phyloP scores from a whole-genome alignment of 1,140 invertebrate species.

The Dufourea novaeangliae region DNA sequence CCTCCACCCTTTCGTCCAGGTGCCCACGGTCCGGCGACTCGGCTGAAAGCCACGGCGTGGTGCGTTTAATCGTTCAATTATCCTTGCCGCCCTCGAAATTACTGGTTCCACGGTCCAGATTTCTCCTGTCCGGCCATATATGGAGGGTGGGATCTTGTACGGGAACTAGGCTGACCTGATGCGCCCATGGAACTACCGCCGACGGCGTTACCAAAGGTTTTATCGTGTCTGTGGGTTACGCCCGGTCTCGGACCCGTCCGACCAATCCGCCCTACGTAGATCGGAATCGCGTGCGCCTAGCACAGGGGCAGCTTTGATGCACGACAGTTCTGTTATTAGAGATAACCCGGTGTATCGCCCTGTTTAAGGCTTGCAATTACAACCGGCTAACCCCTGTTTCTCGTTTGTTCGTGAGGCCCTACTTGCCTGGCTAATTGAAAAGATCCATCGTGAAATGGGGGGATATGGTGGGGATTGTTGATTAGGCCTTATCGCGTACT shows the following conservation, averaged over 20 bases:
- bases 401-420: conserved; percentile 49
- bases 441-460: conserved; percentile 42
- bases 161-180: neutral
- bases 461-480: conserved; percentile 30
- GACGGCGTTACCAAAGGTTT: conserved; percentile 24
- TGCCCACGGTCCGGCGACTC: neutral
- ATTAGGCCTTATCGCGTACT: conserved; percentile 12
- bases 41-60: conserved; percentile 30
- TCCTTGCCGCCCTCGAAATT: conserved; percentile 58
- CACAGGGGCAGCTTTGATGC: conserved; percentile 57
- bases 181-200: neutral
- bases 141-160: neutral
- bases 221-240: conserved; percentile 1
- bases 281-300: conserved; percentile 56
- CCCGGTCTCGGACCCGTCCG: conserved; percentile 21
- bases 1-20: neutral
- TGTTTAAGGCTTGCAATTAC: conserved; percentile 54
- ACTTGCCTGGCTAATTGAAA: conserved; percentile 51
- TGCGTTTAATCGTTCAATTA: conserved; percentile 75
- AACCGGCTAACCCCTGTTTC: conserved; percentile 33
- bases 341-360: conserved; percentile 54
- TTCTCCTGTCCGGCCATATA: neutral
- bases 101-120: conserved; percentile 46
- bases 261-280: conserved; percentile 7
- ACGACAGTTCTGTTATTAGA: conserved; percentile 66